A percentile compares a stretch with the other conserved stretches of the same genome.
Conservation (phyloP, 2,113 vertebrate genomes). For the Terrapene triunguis region DNA sequence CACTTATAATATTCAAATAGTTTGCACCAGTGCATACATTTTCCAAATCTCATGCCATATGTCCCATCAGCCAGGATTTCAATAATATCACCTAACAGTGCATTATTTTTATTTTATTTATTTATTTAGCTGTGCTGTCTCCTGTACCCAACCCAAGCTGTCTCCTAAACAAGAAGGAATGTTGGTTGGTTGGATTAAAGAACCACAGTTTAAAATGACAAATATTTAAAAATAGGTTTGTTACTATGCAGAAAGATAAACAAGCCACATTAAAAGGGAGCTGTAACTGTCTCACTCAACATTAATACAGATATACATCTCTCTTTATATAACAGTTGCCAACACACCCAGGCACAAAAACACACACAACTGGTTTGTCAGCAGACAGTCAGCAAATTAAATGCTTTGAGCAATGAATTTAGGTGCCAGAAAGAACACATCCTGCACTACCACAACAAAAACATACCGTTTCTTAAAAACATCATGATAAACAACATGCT, state of each 20-base stretch:
- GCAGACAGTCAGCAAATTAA: neutral
- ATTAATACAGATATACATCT: neutral
- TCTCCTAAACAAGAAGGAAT: slow-evolving; percentile 19
- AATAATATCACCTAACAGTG: slow-evolving; percentile 9
- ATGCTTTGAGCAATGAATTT: neutral
- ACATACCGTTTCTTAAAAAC: neutral
- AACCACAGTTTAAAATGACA: slow-evolving; percentile 38
- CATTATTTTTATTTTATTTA: slow-evolving; percentile 2
- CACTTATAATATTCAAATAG: neutral
- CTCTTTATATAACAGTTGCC: neutral
- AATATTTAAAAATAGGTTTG: slow-evolving; percentile 51
- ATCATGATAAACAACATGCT: neutral
- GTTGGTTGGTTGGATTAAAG: slow-evolving; percentile 4
- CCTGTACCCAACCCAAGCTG: slow-evolving; percentile 20
- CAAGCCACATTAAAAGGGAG: slow-evolving; percentile 17
- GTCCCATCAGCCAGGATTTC: neutral
- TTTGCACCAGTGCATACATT: neutral
- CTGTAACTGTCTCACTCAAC: neutral
- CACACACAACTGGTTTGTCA: neutral
- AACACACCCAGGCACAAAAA: neutral
- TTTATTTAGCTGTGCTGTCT: neutral
- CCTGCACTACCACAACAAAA: neutral
- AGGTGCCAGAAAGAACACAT: neutral
- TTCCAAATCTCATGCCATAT: slow-evolving; percentile 13
- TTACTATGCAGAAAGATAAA: slow-evolving; percentile 55